These are phyloP conservation scores for Scatophagus argus DNA, from an alignment of 2,113 vertebrate species.

Conservation along the genomic window DNA sequence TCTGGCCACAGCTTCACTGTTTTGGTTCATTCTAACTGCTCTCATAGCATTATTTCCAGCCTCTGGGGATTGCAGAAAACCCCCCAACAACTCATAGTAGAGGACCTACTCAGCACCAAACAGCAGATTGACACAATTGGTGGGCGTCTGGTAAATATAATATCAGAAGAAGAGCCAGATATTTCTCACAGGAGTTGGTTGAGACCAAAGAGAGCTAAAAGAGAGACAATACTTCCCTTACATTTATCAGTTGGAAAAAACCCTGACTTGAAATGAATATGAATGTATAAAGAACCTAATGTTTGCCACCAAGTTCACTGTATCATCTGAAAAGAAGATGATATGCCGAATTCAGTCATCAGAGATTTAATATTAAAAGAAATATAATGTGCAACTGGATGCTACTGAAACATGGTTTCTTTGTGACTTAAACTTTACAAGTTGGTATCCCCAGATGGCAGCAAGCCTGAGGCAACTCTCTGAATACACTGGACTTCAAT, in stretches of 20 bases:
- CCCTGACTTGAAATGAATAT: too few species aligned
- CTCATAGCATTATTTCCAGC: neutral
- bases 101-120: neutral
- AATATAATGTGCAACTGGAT: too few species aligned
- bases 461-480: neutral
- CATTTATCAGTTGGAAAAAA: neutral
- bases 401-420: neutral
- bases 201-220: neutral
- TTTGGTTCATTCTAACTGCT: neutral
- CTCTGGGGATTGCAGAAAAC: neutral
- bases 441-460: neutral
- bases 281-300: neutral
- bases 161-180: neutral
- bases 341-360: neutral
- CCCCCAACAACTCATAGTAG: too few species aligned
- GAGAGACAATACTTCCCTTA: neutral
- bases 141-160: neutral
- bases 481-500: slow-evolving; percentile 14
- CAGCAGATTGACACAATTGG: neutral
- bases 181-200: neutral
- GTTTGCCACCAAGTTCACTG: neutral
- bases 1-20: neutral
- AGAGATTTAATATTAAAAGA: too few species aligned
- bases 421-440: neutral
- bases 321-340: neutral